Evolutionary conservation across 2,797 vertebrate species (phyloP).

Genomic region (Phoeniculus purpureus): DNA sequence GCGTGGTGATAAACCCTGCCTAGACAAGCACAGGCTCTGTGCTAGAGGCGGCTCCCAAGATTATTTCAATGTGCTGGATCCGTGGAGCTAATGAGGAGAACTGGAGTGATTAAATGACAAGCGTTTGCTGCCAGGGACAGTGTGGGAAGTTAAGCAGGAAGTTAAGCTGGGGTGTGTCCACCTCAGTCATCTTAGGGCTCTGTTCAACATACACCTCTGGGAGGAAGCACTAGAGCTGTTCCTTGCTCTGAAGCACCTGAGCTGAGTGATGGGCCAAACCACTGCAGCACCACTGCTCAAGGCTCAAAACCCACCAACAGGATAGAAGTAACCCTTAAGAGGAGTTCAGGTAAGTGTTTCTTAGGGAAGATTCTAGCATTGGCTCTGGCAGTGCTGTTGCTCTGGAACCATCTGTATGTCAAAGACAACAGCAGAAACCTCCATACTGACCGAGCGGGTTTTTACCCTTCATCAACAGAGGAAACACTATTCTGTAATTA

Average conservation of each 20-base stretch:
- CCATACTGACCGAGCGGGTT: not conserved
- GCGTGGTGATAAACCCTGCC: rapidly evolving
- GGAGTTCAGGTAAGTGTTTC: not conserved
- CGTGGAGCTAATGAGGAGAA: not conserved
- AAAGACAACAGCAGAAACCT: not conserved
- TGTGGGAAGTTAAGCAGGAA: not conserved
- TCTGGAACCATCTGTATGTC: not conserved
- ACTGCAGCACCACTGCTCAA: not conserved
- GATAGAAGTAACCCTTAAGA: not conserved
- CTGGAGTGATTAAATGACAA: not conserved
- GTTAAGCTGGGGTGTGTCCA: not conserved
- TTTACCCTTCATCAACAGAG: not conserved
- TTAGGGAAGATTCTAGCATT: not conserved
- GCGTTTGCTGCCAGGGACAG: not conserved
- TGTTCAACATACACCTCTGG: not conserved
- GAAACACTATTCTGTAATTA: not conserved
- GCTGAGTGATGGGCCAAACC: not conserved
- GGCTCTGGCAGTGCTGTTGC: not conserved
- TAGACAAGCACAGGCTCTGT: not conserved
- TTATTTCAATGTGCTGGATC: rapidly evolving
- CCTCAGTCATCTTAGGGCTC: not conserved
- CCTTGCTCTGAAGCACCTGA: not conserved
- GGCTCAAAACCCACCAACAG: rapidly evolving
- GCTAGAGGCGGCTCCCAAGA: not conserved
- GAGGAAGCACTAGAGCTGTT: not conserved